Conservation (phyloP, 2,888 invertebrate species). For the Miltochrista miniata region DNA sequence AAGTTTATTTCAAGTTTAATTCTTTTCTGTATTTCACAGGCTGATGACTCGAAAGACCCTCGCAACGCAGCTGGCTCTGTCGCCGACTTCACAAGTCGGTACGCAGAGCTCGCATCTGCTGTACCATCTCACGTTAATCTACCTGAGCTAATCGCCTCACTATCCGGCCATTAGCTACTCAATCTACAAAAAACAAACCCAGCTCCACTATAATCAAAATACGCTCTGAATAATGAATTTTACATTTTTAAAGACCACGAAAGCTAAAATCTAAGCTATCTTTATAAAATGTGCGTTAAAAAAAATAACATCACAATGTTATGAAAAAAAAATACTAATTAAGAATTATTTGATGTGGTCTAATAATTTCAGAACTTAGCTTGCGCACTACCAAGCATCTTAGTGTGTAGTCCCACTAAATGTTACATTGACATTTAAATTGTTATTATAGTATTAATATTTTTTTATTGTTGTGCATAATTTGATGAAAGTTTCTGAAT, state of each 20-base stretch:
- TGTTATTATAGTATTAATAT: slow-evolving; percentile 16
- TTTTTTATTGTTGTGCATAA: slow-evolving; percentile 19
- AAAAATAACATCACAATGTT: background rate
- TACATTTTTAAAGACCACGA: background rate
- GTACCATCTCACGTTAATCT: slow-evolving; percentile 54
- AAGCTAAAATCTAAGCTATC: background rate
- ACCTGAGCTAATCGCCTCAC: slow-evolving; percentile 45
- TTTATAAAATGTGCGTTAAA: background rate
- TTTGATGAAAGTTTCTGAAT: slow-evolving; percentile 25
- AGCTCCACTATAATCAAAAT: background rate
- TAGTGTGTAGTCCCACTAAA: slow-evolving; percentile 37
- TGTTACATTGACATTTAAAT: slow-evolving; percentile 25
- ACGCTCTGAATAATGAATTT: background rate
- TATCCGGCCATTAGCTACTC: slow-evolving; percentile 35
- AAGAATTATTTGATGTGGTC: background rate
- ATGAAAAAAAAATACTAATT: background rate
- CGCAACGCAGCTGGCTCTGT: slow-evolving; percentile 12
- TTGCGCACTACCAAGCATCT: slow-evolving; percentile 4
- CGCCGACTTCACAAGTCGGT: slow-evolving; percentile 53
- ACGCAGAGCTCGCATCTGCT: slow-evolving; percentile 64
- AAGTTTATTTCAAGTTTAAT: background rate
- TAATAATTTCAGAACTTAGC: background rate
- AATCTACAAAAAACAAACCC: slow-evolving; percentile 7
- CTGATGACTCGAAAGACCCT: slow-evolving; percentile 16
- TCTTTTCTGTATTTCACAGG: slow-evolving; percentile 25